Percentiles rank a stretch among this genome's conserved stretches.
Conservation (phyloP, 2,797 vertebrate genomes). For the Alectoris magna region DNA sequence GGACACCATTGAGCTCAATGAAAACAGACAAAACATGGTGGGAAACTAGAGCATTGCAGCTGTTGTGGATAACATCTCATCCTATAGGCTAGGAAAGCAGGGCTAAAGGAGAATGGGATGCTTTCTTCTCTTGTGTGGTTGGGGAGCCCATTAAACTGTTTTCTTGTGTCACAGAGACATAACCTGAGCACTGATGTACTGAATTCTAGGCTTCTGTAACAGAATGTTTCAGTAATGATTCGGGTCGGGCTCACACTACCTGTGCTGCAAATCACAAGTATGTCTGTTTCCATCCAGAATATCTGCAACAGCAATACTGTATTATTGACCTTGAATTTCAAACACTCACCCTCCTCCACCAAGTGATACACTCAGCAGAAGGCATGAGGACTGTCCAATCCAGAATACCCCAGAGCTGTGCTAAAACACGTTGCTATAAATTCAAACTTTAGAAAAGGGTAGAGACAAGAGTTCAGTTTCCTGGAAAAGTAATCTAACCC, state of each 20-base stretch:
- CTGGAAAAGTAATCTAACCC: background rate
- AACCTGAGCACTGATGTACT: background rate
- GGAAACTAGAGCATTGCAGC: background rate
- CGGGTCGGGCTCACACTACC: background rate
- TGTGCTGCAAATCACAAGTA: background rate
- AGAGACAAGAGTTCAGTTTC: background rate
- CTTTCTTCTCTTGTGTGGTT: background rate
- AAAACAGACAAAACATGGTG: background rate
- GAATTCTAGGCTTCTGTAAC: background rate
- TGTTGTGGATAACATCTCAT: background rate
- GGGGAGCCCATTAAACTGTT: background rate
- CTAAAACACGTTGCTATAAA: background rate
- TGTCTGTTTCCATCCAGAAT: background rate
- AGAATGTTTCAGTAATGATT: background rate
- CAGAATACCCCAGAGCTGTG: background rate
- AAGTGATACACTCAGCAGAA: background rate
- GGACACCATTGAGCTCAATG: background rate
- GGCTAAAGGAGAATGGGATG: rapidly evolving
- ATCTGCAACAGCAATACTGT: background rate
- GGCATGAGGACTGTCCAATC: background rate
- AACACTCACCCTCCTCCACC: rapidly evolving
- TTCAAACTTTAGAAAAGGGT: background rate
- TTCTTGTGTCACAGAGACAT: background rate
- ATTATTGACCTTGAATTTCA: background rate
- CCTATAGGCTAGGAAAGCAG: background rate